Evolutionary conservation across 2,797 vertebrate genomes (phyloP).

Genomic region (Yasuhikotakia modesta): DNA sequence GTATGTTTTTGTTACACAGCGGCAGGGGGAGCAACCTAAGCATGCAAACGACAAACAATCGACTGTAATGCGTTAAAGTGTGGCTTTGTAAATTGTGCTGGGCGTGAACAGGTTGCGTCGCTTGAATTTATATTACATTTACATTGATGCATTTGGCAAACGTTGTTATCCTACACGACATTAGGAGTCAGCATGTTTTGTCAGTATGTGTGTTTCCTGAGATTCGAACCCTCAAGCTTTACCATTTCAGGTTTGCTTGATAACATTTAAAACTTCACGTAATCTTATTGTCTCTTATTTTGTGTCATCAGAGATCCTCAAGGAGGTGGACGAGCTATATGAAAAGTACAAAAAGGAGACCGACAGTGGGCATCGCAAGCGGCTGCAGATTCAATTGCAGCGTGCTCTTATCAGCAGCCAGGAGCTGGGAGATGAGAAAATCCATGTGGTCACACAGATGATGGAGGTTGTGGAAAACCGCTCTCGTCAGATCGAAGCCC

Average conservation of each 20-base stretch:
- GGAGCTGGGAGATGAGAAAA: slow-evolving; percentile 97
- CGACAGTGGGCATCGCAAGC: slow-evolving; percentile 87
- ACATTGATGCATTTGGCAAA: too few species aligned
- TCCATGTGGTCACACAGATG: slow-evolving; percentile 96
- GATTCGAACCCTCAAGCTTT: too few species aligned
- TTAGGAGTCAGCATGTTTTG: too few species aligned
- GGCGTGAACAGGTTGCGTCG: not conserved
- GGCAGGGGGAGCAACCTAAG: not conserved
- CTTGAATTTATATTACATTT: too few species aligned
- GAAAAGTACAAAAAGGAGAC: slow-evolving; percentile 92
- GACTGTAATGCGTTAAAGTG: not conserved
- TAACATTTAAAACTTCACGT: not conserved
- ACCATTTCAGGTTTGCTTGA: too few species aligned
- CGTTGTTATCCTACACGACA: too few species aligned
- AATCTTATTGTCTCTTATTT: slow-evolving; percentile 13
- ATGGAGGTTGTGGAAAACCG: slow-evolving; percentile 94
- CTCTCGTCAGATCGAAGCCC: slow-evolving; percentile 92
- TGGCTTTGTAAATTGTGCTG: slow-evolving; percentile 1
- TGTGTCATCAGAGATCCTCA: slow-evolving; percentile 85
- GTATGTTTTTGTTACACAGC: slow-evolving; percentile 27
- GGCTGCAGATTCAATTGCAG: slow-evolving; percentile 92
- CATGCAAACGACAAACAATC: slow-evolving; percentile 13
- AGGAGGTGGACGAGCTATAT: slow-evolving; percentile 94
- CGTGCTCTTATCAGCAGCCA: slow-evolving; percentile 92
- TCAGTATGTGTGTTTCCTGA: too few species aligned